Percentiles rank a stretch among this genome's conserved stretches.
These are phyloP conservation scores for Microplitis demolitor DNA, from an alignment of 1,140 invertebrate genomes.

Conservation along the genomic window DNA sequence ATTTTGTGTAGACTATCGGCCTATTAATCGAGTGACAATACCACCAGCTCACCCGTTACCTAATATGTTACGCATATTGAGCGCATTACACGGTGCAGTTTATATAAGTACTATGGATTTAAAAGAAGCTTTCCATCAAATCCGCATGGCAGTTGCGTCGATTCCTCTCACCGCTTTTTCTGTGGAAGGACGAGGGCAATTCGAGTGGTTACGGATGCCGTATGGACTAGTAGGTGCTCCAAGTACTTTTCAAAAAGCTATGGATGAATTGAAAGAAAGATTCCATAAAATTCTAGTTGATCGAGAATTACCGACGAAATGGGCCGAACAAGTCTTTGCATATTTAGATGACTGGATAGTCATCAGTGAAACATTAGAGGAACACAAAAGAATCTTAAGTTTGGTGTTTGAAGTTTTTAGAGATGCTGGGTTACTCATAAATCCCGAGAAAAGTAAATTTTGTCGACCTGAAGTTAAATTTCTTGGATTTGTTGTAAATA, in stretches of 20 bases:
- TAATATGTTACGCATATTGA: slow-evolving; percentile 1
- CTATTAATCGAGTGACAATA: slow-evolving; percentile 50
- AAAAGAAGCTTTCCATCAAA: too few relatives aligned
- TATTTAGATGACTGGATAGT: slow-evolving; percentile 23
- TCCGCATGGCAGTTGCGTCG: too few relatives aligned
- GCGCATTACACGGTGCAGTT: neutral
- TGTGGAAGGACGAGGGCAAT: too few relatives aligned
- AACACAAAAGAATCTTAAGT: neutral
- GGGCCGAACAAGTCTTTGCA: neutral
- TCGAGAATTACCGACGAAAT: neutral
- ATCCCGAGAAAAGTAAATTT: neutral
- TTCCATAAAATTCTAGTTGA: slow-evolving; percentile 6
- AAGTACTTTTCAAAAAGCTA: too few relatives aligned
- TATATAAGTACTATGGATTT: too few relatives aligned
- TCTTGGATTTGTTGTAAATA: slow-evolving; percentile 9
- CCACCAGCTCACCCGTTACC: slow-evolving; percentile 31
- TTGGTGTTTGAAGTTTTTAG: slow-evolving; percentile 1
- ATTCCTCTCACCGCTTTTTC: too few relatives aligned
- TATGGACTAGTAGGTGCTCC: too few relatives aligned
- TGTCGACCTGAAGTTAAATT: slow-evolving; percentile 1
- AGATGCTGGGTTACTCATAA: slow-evolving; percentile 12
- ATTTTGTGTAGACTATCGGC: slow-evolving; percentile 58
- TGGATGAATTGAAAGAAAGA: neutral
- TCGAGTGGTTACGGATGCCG: too few relatives aligned
- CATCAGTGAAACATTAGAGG: slow-evolving; percentile 2